Base-by-base conservation (phyloP, 2,113 vertebrate species). In the Brachirus orientalis region DNA sequence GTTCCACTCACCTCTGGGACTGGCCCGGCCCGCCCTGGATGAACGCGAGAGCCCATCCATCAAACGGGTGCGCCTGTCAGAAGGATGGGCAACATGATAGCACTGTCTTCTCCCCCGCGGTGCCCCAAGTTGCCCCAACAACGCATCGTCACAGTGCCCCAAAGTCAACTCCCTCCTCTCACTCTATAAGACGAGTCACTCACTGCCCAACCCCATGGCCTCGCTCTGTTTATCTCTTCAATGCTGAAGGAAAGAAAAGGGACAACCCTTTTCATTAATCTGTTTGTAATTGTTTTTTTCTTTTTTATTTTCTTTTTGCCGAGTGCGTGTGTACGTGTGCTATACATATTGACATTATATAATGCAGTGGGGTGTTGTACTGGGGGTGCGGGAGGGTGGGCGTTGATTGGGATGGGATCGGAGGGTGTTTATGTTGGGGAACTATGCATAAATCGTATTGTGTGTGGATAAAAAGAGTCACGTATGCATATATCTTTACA, bases 21-120 rank as follows among this genome's bases (percentile, higher is more conserved):
- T 99, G 94, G 94, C 92, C 87, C 95, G 97, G 92, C 94, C 96
- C 86, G 93, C 95, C 90, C 91, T 95, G 93, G 95, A 99, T 80
- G 96, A 97, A 95, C 95, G 95, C 86, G 96, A 98, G 94, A 99
- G 96, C 88, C 96, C 97, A 66, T 98, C 97, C 88, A 94, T 98
- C 93, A 99, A 98, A 92, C 96, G 96, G 84, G 96, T 98, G 94
- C 93, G 97, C 84, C 95, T 98, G 80, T 98, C 98, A 83, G 98
- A 99, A 91, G 96, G 98, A 92, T 99, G 98, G 96, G 96, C 98
- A 1, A 98, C 97, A 98, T 98, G 97, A 99, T 98, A 91, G 86
- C 72, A 48, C 50, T 41, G 78, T 69, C 79, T 51, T 28, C 35
- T 40, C 63, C 90, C 64, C 14, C 10, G 64, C 75, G 51, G 64